phyloP scores from a whole-genome alignment of 2,113 vertebrate species.

The Gobiocypris rarus region DNA sequence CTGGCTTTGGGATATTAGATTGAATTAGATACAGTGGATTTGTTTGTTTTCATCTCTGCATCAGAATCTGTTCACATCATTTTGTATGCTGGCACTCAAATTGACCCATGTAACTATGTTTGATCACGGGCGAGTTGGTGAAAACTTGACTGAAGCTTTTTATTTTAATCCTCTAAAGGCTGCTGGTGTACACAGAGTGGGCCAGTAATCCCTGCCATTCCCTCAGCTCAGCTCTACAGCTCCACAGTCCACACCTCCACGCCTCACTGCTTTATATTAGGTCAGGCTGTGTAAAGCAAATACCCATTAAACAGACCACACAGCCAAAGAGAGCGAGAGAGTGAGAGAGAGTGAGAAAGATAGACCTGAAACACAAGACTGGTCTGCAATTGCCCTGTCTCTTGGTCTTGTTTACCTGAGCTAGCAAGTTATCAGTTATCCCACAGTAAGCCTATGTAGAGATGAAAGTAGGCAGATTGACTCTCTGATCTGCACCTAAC shows the following conservation, averaged over 20 bases:
- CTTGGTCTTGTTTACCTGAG: slow-evolving; percentile 34
- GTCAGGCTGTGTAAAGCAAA: slow-evolving; percentile 71
- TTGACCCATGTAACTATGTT: slow-evolving; percentile 34
- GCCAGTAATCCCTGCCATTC: slow-evolving; percentile 59
- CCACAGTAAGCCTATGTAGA: slow-evolving; percentile 1
- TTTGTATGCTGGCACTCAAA: slow-evolving; percentile 6
- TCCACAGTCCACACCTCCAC: slow-evolving; percentile 64
- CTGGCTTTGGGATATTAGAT: background rate
- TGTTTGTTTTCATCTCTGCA: slow-evolving; percentile 31
- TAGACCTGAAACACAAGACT: slow-evolving; percentile 21
- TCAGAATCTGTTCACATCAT: background rate
- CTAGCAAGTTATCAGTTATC: slow-evolving; percentile 20
- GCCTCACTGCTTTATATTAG: slow-evolving; percentile 71
- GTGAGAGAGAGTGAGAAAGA: background rate
- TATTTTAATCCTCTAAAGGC: slow-evolving; percentile 44
- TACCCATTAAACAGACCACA: slow-evolving; percentile 66
- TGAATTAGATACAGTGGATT: slow-evolving; percentile 30
- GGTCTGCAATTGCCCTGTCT: slow-evolving; percentile 36
- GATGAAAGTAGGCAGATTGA: slow-evolving; percentile 18
- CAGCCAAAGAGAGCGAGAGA: slow-evolving; percentile 8
- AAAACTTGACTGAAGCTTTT: slow-evolving; percentile 40
- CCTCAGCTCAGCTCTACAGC: slow-evolving; percentile 63
- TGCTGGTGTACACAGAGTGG: slow-evolving; percentile 33
- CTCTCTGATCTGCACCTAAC: slow-evolving; percentile 1
- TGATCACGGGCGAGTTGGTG: slow-evolving; percentile 34